Percentiles rank a stretch among this genome's conserved stretches.
Conservation (phyloP, 2,113 vertebrate species). For the Puntigrus tetrazona region DNA sequence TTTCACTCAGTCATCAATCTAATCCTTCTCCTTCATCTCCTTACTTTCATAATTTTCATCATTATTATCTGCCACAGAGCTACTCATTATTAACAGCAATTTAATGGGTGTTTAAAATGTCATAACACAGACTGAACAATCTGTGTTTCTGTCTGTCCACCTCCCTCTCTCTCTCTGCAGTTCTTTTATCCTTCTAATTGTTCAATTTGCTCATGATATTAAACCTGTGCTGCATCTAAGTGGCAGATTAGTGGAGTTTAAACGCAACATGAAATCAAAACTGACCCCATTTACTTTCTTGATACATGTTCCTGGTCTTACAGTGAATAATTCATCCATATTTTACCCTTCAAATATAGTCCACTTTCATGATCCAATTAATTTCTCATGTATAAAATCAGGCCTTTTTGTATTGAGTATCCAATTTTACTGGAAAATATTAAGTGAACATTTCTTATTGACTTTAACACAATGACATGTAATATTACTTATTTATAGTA, state of each 20-base stretch:
- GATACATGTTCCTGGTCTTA: neutral
- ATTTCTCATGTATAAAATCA: neutral
- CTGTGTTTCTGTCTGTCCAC: neutral
- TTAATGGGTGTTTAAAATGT: constrained; percentile 32
- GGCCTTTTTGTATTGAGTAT: neutral
- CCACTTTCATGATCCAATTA: neutral
- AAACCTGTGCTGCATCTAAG: constrained; percentile 9
- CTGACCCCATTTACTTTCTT: neutral
- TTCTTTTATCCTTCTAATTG: constrained; percentile 18
- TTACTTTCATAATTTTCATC: neutral
- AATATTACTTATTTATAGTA: neutral
- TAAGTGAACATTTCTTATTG: neutral
- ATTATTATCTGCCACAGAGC: neutral
- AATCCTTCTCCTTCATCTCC: neutral
- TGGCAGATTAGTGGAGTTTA: constrained; percentile 10
- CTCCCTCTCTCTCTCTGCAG: neutral
- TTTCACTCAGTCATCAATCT: neutral
- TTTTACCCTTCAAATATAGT: neutral
- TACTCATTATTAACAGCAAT: constrained; percentile 4
- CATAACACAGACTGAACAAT: constrained; percentile 5
- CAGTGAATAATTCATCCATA: neutral
- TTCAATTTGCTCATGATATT: constrained; percentile 10
- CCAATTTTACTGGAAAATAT: neutral
- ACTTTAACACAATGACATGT: neutral
- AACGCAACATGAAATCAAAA: constrained; percentile 18